Evolutionary conservation across 2,888 invertebrate species (phyloP).

Genomic region (Papilio protenor): DNA sequence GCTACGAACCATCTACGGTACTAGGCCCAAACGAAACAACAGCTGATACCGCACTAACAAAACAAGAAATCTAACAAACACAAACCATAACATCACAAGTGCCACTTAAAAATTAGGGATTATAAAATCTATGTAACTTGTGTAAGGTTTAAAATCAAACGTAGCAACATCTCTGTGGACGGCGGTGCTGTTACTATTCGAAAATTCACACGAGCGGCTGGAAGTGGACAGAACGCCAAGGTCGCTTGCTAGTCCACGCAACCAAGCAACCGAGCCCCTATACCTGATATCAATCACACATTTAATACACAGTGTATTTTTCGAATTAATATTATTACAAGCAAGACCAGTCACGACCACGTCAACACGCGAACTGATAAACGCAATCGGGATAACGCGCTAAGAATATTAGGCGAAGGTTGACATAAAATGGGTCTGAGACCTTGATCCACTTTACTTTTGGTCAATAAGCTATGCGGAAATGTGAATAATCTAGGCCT

Average conservation of each 20-base stretch:
- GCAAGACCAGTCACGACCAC: constrained; percentile 63
- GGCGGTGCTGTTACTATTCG: constrained; percentile 76
- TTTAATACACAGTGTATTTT: constrained; percentile 66
- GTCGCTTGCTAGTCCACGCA: constrained; percentile 80
- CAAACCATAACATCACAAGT: constrained; percentile 55
- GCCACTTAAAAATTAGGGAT: constrained; percentile 55
- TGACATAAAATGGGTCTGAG: constrained; percentile 50
- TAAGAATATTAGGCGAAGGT: constrained; percentile 66
- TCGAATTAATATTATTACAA: constrained; percentile 65
- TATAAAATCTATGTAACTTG: constrained; percentile 58
- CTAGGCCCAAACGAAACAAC: constrained; percentile 71
- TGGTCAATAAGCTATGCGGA: constrained; percentile 48
- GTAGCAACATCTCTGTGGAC: constrained; percentile 68
- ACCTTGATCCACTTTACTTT: constrained; percentile 71
- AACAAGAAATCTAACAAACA: constrained; percentile 63
- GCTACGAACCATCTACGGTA: constrained; percentile 63
- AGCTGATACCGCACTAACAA: constrained; percentile 81
- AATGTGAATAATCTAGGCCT: constrained; percentile 31
- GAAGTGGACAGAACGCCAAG: constrained; percentile 70
- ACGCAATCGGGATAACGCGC: constrained; percentile 72
- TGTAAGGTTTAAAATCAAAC: constrained; percentile 60
- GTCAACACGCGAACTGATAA: constrained; percentile 74
- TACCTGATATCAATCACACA: constrained; percentile 73
- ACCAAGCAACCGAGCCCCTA: constrained; percentile 62
- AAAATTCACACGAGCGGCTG: constrained; percentile 69